Evolutionary conservation across 2,888 invertebrate genomes (phyloP).

Genomic region (Antheraea yamamai): DNA sequence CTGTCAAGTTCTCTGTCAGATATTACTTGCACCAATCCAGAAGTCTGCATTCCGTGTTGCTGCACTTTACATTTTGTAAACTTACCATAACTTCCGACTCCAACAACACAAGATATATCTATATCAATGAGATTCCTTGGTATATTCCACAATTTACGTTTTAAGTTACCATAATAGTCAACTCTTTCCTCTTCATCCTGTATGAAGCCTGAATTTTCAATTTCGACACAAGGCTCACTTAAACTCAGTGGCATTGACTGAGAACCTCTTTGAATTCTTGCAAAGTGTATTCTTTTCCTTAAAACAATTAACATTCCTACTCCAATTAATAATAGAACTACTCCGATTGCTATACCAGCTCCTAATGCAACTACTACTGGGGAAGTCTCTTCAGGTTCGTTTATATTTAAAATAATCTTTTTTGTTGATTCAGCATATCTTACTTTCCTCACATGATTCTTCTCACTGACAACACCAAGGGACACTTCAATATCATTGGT

Average conservation of each 20-base stretch:
- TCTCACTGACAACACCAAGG: constrained; percentile 86
- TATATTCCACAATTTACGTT: constrained; percentile 87
- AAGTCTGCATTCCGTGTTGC: constrained; percentile 80
- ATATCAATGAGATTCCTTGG: constrained; percentile 88
- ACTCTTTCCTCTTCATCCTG: constrained; percentile 86
- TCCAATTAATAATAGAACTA: constrained; percentile 85
- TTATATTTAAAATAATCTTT: constrained; percentile 78
- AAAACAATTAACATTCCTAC: constrained; percentile 84
- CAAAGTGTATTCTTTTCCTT: constrained; percentile 69
- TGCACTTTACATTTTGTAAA: constrained; percentile 87
- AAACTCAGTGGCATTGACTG: constrained; percentile 86
- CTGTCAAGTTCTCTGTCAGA: constrained; percentile 79
- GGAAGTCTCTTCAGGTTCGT: constrained; percentile 73
- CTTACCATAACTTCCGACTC: constrained; percentile 89
- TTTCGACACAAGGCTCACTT: constrained; percentile 90
- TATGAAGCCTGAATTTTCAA: constrained; percentile 90
- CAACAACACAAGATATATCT: constrained; percentile 86
- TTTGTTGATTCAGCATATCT: constrained; percentile 84
- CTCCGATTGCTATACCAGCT: constrained; percentile 86
- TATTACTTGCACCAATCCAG: constrained; percentile 85
- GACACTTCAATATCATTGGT: constrained; percentile 85
- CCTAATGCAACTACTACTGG: constrained; percentile 77
- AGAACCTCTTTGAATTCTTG: constrained; percentile 72
- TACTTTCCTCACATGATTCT: constrained; percentile 84
- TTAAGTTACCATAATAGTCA: constrained; percentile 88